phyloP scores from a whole-genome alignment of 2,888 invertebrate species.

The Nomada fucata region DNA sequence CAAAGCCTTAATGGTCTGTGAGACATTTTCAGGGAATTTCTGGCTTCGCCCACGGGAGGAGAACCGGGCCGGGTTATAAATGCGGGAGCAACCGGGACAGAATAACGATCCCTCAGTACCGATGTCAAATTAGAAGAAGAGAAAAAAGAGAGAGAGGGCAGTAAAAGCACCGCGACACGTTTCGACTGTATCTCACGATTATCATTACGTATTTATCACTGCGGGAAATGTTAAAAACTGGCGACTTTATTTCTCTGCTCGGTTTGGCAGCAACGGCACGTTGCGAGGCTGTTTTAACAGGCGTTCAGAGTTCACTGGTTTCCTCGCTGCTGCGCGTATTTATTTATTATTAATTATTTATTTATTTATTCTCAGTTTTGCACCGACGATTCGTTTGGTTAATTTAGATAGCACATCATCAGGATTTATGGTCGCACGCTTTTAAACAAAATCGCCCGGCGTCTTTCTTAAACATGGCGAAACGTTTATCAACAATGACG shows the following conservation, averaged over 20 bases:
- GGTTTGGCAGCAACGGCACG: too few relatives aligned
- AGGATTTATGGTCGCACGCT: background rate
- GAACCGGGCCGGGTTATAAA: background rate
- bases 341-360: background rate
- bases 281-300: too few relatives aligned
- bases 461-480: background rate
- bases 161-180: background rate
- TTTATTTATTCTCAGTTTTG: background rate
- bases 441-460: background rate
- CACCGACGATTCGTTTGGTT: background rate
- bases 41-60: background rate
- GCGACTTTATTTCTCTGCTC: background rate
- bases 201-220: background rate
- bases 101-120: background rate
- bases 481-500: background rate
- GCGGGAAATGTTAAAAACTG: background rate
- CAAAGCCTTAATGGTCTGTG: slow-evolving; percentile 32
- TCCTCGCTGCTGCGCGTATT: too few relatives aligned
- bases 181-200: background rate
- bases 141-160: background rate
- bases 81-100: background rate
- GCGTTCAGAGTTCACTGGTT: too few relatives aligned
- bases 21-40: slow-evolving; percentile 22
- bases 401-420: background rate
- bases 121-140: slow-evolving; percentile 6